These are phyloP conservation scores for Pipistrellus pygmaeus DNA, from an alignment of 2,797 vertebrate genomes.

Conservation along the genomic window DNA sequence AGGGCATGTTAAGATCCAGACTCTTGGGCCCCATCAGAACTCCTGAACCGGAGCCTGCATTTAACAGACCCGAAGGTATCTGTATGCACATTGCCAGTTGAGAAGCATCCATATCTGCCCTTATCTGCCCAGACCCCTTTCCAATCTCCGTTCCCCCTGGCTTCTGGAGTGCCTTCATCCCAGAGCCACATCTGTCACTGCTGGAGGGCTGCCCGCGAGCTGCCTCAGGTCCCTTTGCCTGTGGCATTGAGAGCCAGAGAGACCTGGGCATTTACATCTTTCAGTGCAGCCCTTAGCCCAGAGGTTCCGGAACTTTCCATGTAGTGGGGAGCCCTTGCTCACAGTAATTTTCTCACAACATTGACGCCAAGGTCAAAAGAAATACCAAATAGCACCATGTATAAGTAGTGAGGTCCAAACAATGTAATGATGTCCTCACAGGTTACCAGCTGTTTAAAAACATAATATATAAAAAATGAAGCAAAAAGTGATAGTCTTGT, in stretches of 20 bases:
- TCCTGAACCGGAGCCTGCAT: neutral
- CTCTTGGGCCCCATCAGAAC: neutral
- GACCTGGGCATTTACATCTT: neutral
- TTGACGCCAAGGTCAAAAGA: neutral
- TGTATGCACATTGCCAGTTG: accelerated
- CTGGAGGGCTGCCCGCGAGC: neutral
- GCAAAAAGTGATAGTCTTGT: neutral
- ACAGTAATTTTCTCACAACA: neutral
- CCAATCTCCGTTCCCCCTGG: accelerated
- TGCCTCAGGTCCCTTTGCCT: neutral
- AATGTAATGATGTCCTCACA: neutral
- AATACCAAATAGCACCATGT: neutral
- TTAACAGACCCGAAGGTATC: neutral
- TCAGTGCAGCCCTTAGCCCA: slow-evolving; percentile 30
- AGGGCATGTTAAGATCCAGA: neutral
- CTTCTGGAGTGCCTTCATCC: neutral
- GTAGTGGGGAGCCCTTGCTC: neutral
- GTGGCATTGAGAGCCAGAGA: neutral
- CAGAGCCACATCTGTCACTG: neutral
- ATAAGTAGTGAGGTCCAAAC: neutral
- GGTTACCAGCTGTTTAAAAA: neutral
- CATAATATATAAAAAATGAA: neutral
- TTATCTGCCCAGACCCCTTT: neutral
- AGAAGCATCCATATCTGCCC: neutral
- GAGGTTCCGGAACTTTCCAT: neutral